Percentiles rank a stretch among this genome's conserved stretches.
These are phyloP conservation scores for Philantomba maxwellii DNA, from an alignment of 2,113 vertebrate genomes.

Conservation along the genomic window DNA sequence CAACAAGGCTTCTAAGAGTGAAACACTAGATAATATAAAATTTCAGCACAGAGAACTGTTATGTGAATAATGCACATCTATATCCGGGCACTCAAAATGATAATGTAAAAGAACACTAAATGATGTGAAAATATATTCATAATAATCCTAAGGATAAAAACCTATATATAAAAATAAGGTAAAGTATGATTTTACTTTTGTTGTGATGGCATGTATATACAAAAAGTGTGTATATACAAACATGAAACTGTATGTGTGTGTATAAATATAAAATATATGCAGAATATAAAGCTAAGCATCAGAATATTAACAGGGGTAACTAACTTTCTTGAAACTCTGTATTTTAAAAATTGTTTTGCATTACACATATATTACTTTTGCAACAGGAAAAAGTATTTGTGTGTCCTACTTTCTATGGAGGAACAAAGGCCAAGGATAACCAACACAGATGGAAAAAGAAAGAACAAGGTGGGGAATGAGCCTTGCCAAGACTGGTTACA, in stretches of 20 bases:
- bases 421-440: background rate
- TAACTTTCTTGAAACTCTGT: background rate
- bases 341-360: background rate
- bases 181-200: background rate
- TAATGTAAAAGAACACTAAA: background rate
- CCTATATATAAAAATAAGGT: background rate
- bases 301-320: background rate
- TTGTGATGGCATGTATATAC: background rate
- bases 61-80: background rate
- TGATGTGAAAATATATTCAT: background rate
- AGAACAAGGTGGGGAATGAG: background rate
- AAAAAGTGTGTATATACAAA: background rate
- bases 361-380: background rate
- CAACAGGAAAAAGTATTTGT: background rate
- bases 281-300: background rate
- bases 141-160: background rate
- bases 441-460: background rate
- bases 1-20: background rate
- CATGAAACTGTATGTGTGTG: background rate
- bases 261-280: background rate
- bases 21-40: background rate
- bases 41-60: background rate
- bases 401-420: background rate
- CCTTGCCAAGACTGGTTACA: background rate
- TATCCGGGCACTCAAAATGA: background rate